These are phyloP conservation scores for Rhagium mordax DNA, from an alignment of 2,888 invertebrate species.

Conservation along the genomic window DNA sequence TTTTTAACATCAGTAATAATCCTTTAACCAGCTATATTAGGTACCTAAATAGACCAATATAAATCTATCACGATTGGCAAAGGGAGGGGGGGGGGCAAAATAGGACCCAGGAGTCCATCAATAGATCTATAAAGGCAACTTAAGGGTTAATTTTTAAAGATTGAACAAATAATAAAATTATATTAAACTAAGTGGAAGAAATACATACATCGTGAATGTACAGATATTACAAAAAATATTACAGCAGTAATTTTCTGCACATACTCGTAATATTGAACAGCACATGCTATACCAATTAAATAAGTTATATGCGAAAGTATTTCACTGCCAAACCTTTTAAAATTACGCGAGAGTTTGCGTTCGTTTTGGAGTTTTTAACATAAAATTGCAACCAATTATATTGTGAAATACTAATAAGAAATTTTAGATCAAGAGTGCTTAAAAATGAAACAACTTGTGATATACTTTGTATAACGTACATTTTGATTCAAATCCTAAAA, in stretches of 20 bases:
- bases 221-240: background rate
- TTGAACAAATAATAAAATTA: too few species aligned
- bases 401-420: background rate
- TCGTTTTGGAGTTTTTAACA: background rate
- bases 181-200: too few species aligned
- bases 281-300: background rate
- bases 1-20: too few species aligned
- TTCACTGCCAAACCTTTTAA: background rate
- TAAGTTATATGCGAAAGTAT: background rate
- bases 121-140: too few species aligned
- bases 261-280: background rate
- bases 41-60: too few species aligned
- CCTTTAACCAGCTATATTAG: too few species aligned
- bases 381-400: background rate
- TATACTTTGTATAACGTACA: background rate
- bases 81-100: too few species aligned
- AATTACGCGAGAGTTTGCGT: background rate
- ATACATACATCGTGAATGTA: too few species aligned
- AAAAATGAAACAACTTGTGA: background rate
- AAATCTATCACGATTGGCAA: too few species aligned
- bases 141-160: too few species aligned
- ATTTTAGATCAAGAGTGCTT: background rate
- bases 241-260: background rate
- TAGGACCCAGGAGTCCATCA: too few species aligned
- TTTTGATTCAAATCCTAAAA: too few species aligned